phyloP scores from a whole-genome alignment of 1,140 invertebrate species.

The Cotesia vestalis region DNA sequence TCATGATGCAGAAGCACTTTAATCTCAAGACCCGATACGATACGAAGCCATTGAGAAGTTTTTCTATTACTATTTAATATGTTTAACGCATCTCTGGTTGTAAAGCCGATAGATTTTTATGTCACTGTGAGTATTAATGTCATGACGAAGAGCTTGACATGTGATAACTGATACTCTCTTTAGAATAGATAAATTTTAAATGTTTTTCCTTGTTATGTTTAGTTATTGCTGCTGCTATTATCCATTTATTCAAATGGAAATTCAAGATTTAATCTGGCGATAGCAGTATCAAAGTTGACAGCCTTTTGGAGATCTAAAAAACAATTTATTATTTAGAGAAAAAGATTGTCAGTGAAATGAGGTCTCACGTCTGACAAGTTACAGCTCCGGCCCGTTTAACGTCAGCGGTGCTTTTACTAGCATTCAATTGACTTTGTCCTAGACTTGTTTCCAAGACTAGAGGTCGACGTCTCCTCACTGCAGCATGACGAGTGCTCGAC shows the following conservation, averaged over 20 bases:
- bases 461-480: conserved; percentile 17
- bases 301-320: not conserved
- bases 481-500: conserved; percentile 14
- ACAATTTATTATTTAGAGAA: not conserved
- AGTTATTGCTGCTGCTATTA: too few relatives aligned
- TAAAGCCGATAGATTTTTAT: conserved; percentile 2
- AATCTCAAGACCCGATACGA: not conserved
- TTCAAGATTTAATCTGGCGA: too few relatives aligned
- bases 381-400: not conserved
- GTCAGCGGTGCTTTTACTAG: not conserved
- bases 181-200: too few relatives aligned
- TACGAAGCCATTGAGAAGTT: not conserved
- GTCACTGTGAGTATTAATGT: conserved; percentile 3
- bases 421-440: conserved; percentile 23
- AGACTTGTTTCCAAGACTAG: conserved; percentile 9
- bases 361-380: not conserved
- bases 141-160: not conserved
- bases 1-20: conserved; percentile 1
- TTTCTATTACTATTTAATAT: conserved; percentile 1
- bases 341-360: not conserved
- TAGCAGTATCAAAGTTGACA: too few relatives aligned
- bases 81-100: not conserved
- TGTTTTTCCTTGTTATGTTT: too few relatives aligned
- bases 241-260: too few relatives aligned
- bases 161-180: too few relatives aligned